Conservation (phyloP, 2,113 vertebrate genomes). For the Microtus richardsoni region DNA sequence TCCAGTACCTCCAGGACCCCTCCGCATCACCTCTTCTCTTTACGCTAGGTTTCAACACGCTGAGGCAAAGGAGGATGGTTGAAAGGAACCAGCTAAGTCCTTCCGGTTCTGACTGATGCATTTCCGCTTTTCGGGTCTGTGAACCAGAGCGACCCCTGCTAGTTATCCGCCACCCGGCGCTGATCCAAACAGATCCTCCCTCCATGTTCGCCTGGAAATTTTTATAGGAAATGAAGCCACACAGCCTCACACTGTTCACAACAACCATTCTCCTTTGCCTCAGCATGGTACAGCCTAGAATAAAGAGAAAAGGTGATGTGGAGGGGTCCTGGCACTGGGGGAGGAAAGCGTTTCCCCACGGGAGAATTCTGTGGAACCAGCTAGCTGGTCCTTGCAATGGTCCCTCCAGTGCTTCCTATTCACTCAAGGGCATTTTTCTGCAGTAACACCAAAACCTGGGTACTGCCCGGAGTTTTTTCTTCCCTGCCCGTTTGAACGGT, state of each 20-base stretch:
- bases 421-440: background rate
- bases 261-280: background rate
- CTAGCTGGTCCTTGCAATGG: background rate
- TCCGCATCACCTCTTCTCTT: too few species aligned
- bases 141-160: background rate
- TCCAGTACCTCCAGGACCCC: too few species aligned
- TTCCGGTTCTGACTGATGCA: background rate
- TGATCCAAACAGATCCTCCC: background rate
- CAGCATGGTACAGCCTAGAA: background rate
- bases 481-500: background rate
- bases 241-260: background rate
- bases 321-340: background rate
- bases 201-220: fast-evolving
- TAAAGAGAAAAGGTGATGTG: fast-evolving
- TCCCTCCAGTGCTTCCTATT: background rate
- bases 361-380: fast-evolving
- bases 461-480: conserved; percentile 11
- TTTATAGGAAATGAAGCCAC: background rate
- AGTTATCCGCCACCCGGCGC: background rate
- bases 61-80: too few species aligned
- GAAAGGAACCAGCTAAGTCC: background rate
- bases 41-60: too few species aligned
- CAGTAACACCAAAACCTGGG: background rate
- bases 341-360: background rate
- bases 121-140: background rate